Base-by-base conservation (phyloP, 1,140 invertebrate genomes). In the Hormaphis cornu region DNA sequence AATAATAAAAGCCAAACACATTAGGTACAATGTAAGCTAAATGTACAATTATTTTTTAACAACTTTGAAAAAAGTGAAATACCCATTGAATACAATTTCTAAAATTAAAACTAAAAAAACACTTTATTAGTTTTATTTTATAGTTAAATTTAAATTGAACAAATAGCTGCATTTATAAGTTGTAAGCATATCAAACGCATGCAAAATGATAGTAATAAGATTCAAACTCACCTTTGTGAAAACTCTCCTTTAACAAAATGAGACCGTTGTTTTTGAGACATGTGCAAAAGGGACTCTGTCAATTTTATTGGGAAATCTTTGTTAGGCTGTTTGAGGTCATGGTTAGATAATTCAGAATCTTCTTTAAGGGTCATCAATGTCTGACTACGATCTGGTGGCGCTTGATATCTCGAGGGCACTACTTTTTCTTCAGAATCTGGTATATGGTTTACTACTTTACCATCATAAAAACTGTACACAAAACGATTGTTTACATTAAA, bases 391-490 rank as follows among this genome's bases (percentile, higher is more conserved):
- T 28, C 24, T n/a, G 61, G 28, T n/a, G 61, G 61, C 33, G 61
- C 61, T 50, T 48, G 44, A 35, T 66, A 66, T 35, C 61, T 66
- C 1, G 44, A 33, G 3, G 61, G 61, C 12, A 66, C 28, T 2
- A 66, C 61, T 66, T 66, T 66, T 35, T 66, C 61, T 66, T 50
- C 61, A 16, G 61, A 33, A 18, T 66, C 61, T 33, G 61, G 61
- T 66, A 66, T 66, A 8, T 66, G 44, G 18, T 66, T 66, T 12
- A 66, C 28, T 35, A 66, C 61, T 66, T 66, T 66, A n/a, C 61
- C 61, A 35, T 66, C 61, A n/a, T 66, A 66, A 50, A 66, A 66
- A 16, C 61, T 66, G 24, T 33, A 66, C 1, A 30, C 7, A 35
- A 48, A 46, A n/a, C 18, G 16, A 37, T 37, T n/a, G 42, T 46